These are phyloP conservation scores for Paramormyrops hopkinsi DNA, from an alignment of 2,797 vertebrate species.

Conservation along the genomic window DNA sequence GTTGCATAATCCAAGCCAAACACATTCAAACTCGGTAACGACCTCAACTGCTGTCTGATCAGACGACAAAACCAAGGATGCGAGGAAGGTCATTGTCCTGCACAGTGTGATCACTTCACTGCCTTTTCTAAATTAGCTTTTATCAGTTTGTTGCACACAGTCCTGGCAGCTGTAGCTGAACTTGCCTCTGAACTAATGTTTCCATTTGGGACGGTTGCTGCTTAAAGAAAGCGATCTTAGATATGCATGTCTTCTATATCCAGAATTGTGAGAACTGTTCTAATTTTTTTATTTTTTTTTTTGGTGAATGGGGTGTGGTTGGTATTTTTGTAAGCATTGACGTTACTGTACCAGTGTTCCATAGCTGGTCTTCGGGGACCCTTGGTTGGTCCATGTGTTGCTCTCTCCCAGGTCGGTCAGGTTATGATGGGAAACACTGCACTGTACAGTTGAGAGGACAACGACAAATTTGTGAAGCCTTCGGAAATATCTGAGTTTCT, in stretches of 20 bases:
- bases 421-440: neutral
- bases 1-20: neutral
- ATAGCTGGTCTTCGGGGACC: neutral
- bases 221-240: neutral
- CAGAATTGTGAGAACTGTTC: neutral
- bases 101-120: neutral
- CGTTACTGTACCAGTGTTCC: neutral
- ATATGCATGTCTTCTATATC: neutral
- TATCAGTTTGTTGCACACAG: neutral
- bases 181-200: neutral
- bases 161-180: neutral
- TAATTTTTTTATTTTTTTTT: neutral
- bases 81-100: slow-evolving; percentile 1
- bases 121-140: neutral
- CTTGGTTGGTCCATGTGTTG: neutral
- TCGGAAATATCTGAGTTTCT: neutral
- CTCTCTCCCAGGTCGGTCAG: neutral
- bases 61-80: neutral
- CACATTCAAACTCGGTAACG: neutral
- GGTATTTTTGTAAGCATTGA: neutral
- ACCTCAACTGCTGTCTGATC: neutral
- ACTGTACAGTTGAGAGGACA: neutral
- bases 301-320: neutral
- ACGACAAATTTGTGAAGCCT: neutral
- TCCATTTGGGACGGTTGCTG: neutral